phyloP scores from a whole-genome alignment of 92 coral and sea anemone species.

The Actinernus sp. region DNA sequence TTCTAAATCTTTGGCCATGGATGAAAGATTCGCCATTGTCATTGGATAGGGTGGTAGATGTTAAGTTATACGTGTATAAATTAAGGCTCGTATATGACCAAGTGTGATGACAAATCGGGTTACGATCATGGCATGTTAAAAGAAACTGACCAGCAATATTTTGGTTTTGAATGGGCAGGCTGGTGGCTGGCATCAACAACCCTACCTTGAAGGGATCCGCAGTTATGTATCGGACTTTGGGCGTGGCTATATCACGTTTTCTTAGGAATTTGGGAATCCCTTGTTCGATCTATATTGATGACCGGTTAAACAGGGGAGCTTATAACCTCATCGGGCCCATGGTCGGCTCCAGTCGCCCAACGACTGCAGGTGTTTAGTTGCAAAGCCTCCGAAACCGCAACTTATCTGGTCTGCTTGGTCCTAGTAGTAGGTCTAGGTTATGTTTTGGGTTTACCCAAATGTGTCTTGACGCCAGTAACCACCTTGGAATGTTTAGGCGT shows the following conservation, averaged over 20 bases:
- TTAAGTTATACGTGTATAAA: slow-evolving; percentile 18
- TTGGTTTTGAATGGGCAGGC: slow-evolving; percentile 21
- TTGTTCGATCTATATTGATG: slow-evolving; percentile 17
- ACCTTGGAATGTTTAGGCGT: too few relatives aligned
- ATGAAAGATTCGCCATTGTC: slow-evolving; percentile 45
- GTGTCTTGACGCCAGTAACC: too few relatives aligned
- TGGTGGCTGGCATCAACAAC: slow-evolving; percentile 1
- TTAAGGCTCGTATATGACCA: slow-evolving; percentile 26
- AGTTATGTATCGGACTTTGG: slow-evolving; percentile 7
- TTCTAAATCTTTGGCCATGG: slow-evolving; percentile 42
- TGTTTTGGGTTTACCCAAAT: too few relatives aligned
- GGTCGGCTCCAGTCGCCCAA: not conserved
- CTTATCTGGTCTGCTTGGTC: too few relatives aligned
- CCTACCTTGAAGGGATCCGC: slow-evolving; percentile 13
- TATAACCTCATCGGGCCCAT: not conserved
- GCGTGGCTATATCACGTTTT: not conserved
- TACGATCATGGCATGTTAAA: slow-evolving; percentile 43
- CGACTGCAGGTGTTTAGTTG: not conserved
- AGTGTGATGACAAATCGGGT: slow-evolving; percentile 51
- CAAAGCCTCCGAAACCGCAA: too few relatives aligned
- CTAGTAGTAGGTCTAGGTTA: too few relatives aligned
- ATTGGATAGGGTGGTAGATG: slow-evolving; percentile 34
- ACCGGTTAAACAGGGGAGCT: slow-evolving; percentile 2
- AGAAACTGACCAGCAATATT: slow-evolving; percentile 8
- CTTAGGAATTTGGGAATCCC: too few relatives aligned